Percentiles rank a stretch among this genome's conserved stretches.
phyloP scores from a whole-genome alignment of 2,888 invertebrate species.

The Pristionchus fissidentatus region DNA sequence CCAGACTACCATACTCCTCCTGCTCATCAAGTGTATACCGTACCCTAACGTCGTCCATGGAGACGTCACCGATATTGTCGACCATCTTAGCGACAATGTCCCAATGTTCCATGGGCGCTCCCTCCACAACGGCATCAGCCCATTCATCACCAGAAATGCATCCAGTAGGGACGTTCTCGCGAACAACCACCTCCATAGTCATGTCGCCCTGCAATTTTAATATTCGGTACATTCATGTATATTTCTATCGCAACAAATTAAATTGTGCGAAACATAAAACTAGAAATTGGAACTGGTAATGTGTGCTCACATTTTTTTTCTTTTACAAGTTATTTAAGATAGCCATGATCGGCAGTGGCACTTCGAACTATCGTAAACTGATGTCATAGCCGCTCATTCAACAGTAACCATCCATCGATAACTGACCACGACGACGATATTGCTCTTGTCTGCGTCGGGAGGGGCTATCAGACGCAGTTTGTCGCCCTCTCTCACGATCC shows the following conservation, averaged over 20 bases:
- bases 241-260: no score
- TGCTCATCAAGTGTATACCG: background rate
- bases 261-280: no score
- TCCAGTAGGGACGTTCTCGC: background rate
- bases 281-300: no score
- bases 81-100: background rate
- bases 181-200: background rate
- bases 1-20: no score
- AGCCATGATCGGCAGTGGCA: no score
- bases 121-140: background rate
- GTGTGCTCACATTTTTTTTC: no score
- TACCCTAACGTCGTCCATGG: background rate
- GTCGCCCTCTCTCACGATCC: background rate
- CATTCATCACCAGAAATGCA: background rate
- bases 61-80: background rate
- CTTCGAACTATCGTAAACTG: no score
- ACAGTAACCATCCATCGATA: background rate
- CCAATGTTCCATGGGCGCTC: conserved; percentile 15
- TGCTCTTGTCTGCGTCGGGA: background rate
- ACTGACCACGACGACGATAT: background rate
- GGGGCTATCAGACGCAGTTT: background rate
- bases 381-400: no score
- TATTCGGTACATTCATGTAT: no score
- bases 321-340: no score
- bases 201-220: background rate